Base-by-base conservation (phyloP, 2,888 invertebrate species). In the Trissoscelio sp. region DNA sequence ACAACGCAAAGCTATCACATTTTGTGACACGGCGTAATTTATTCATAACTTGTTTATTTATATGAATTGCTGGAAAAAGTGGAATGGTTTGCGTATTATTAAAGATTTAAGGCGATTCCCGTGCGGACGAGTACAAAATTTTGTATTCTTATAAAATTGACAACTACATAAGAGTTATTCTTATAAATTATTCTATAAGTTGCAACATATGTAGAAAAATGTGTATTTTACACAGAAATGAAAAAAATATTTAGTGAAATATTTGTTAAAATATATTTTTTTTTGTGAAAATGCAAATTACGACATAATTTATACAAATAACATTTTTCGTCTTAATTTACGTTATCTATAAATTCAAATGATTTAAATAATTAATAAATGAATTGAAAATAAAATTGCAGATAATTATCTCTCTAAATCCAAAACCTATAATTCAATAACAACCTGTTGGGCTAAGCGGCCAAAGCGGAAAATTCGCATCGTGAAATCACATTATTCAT, bases 401-500 rank as follows among this genome's bases (percentile, higher is more conserved):
- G 39, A 37, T 20, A 39, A 57, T 57, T 20, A 14, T 22, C 2
- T 57, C 37, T 44, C 14, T 5, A 12, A 12, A 11, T 12, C 34
- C 34, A 42, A 51, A 53, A 24, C 28, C 37, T 18, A 51, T 57
- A 31, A 69, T 69, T 57, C 55, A 57, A 70, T 70, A 60, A 51
- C 70, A 72, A 72, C 70, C 70, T 72, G 70, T 60, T 72, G 58
- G 60, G 28, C 28, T 37, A n/a, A 39, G 48, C 58, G 34, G 20
- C 1, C 14, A 31, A 31, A 46, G 12, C 11, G 18, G 31, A 31
- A 20, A 46, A 44, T 44, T 22, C 44, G 11, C 4, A 11, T 53
- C 7, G 31, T 31, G 46, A 22, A 48, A 48, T 48, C 20, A 31
- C 28, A 22, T 37, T 48, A 11, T 42, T 70, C 16, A 16, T 14